A percentile compares a stretch with the other conserved stretches of the same genome.
Evolutionary conservation across 2,888 invertebrate genomes (phyloP).

Genomic region (Pristionchus arcanus): DNA sequence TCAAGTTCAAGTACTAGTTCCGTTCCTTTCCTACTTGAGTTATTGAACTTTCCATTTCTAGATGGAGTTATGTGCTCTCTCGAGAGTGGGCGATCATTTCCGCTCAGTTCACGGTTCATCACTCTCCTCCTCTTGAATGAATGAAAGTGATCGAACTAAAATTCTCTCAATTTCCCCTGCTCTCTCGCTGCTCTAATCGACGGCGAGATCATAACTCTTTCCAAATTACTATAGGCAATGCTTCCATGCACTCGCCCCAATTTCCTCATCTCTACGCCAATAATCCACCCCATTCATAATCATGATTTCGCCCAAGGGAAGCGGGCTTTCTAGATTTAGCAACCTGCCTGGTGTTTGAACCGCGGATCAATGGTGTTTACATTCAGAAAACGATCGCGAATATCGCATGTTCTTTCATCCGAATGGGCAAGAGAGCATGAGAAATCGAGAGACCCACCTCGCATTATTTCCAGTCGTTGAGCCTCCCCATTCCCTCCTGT

Average conservation of each 20-base stretch:
- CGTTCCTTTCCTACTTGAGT: too few relatives aligned
- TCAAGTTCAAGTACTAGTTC: too few relatives aligned
- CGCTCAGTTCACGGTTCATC: not conserved
- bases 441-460: not conserved
- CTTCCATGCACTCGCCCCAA: not conserved
- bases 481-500: slow-evolving; percentile 9
- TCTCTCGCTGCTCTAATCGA: not conserved
- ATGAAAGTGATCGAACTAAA: not conserved
- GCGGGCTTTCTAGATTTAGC: not conserved
- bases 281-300: not conserved
- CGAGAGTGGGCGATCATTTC: not conserved
- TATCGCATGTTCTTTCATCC: not conserved
- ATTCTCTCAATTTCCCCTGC: not conserved
- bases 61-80: not conserved
- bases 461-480: not conserved
- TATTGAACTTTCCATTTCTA: not conserved
- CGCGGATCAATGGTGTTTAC: slow-evolving; percentile 22
- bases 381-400: not conserved
- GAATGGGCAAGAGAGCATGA: not conserved
- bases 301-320: too few relatives aligned
- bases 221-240: too few relatives aligned
- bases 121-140: not conserved
- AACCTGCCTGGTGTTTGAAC: slow-evolving; percentile 33
- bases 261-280: not conserved
- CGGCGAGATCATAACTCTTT: too few relatives aligned